phyloP scores from a whole-genome alignment of 2,797 vertebrate species.

The Sciurus vulgaris region DNA sequence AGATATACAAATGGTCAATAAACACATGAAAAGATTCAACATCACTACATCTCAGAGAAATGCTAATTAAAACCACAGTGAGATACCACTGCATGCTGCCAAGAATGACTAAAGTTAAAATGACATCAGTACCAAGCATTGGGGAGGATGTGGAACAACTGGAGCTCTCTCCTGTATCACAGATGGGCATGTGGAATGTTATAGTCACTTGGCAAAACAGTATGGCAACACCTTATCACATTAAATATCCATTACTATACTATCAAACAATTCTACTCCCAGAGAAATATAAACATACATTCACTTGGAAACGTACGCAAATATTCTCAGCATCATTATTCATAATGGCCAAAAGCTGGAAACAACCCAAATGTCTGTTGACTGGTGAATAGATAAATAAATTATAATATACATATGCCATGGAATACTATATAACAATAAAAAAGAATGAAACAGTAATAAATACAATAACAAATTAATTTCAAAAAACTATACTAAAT shows the following conservation, averaged over 20 bases:
- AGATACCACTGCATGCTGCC: not conserved
- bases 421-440: not conserved
- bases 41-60: slow-evolving; percentile 18
- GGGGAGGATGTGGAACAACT: not conserved
- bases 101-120: slow-evolving; percentile 18
- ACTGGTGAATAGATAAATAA: not conserved
- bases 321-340: not conserved
- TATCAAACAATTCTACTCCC: slow-evolving; percentile 49
- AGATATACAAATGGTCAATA: not conserved
- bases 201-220: not conserved
- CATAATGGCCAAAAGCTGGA: not conserved
- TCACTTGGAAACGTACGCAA: not conserved
- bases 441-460: slow-evolving; percentile 51
- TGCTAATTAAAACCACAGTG: slow-evolving; percentile 41
- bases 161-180: not conserved
- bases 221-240: not conserved
- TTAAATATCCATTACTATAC: not conserved
- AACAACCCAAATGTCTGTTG: not conserved
- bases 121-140: not conserved
- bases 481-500: slow-evolving; percentile 27
- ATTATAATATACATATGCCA: not conserved
- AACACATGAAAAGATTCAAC: slow-evolving; percentile 5
- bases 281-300: slow-evolving; percentile 24
- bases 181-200: not conserved
- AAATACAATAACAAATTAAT: not conserved